A percentile compares a stretch with the other conserved stretches of the same genome.
These are phyloP conservation scores for Athene noctua DNA, from an alignment of 2,113 vertebrate species.

Conservation along the genomic window DNA sequence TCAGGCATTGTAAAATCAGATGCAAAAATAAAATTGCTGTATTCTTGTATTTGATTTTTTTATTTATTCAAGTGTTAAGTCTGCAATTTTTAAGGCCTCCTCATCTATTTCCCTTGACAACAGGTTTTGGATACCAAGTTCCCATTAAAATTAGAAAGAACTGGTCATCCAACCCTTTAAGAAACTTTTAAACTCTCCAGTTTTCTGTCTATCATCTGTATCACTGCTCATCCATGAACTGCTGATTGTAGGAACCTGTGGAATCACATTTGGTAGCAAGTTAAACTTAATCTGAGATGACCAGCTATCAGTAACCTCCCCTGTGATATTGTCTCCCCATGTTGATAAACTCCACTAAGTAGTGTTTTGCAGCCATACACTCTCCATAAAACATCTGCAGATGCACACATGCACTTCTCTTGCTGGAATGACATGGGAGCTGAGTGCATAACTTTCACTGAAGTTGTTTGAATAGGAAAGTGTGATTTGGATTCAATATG, in stretches of 20 bases:
- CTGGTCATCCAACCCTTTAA: background rate
- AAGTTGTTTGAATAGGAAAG: background rate
- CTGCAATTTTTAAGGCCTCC: background rate
- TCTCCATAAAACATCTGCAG: background rate
- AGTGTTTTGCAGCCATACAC: background rate
- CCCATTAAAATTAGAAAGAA: background rate
- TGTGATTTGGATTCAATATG: background rate
- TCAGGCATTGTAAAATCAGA: background rate
- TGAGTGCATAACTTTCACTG: background rate
- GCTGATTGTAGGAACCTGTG: background rate
- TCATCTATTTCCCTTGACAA: background rate
- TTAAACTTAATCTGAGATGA: background rate
- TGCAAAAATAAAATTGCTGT: background rate
- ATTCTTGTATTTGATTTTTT: background rate
- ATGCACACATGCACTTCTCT: background rate
- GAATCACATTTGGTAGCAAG: background rate
- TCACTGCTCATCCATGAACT: background rate
- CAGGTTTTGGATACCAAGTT: background rate
- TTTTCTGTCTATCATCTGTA: background rate
- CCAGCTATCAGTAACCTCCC: background rate
- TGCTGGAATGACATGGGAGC: background rate
- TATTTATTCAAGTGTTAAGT: background rate
- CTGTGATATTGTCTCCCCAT: background rate
- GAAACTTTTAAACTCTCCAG: background rate
- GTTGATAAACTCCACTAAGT: background rate